Percentiles rank a stretch among this genome's conserved stretches.
phyloP scores from a whole-genome alignment of 2,113 vertebrate species.

The Enhydra lutris region DNA sequence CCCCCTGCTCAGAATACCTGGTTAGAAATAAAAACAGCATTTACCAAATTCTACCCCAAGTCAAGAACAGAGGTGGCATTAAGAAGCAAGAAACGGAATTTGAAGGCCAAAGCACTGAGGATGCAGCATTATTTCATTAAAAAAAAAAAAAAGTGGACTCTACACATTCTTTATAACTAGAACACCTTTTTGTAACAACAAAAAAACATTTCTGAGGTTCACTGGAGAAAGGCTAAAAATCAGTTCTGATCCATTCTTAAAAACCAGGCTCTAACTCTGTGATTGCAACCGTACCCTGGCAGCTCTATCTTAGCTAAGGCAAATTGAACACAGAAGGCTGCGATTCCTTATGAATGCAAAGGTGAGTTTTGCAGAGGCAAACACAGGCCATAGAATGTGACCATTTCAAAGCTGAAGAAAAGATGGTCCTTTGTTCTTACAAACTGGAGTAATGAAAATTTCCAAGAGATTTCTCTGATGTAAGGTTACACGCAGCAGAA shows the following conservation, averaged over 20 bases:
- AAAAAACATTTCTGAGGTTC: neutral
- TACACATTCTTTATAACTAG: constrained; percentile 57
- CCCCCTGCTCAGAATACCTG: constrained; percentile 80
- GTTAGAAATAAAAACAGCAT: constrained; percentile 80
- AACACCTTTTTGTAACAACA: constrained; percentile 66
- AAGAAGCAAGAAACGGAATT: constrained; percentile 77
- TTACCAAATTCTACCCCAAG: constrained; percentile 79
- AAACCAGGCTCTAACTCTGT: neutral
- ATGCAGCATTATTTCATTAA: constrained; percentile 78
- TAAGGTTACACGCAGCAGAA: neutral
- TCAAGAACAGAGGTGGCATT: constrained; percentile 83
- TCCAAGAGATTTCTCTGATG: neutral
- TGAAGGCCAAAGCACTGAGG: constrained; percentile 72
- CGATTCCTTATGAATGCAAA: neutral
- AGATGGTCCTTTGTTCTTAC: neutral
- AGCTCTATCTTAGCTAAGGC: neutral
- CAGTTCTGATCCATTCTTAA: neutral
- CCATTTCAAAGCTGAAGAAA: neutral
- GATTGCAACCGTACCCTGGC: constrained; percentile 22
- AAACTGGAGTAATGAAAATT: neutral
- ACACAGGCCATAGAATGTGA: neutral
- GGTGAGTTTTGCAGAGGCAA: neutral
- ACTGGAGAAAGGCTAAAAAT: neutral
- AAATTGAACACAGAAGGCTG: neutral
- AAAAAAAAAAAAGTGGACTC: constrained; percentile 70